Conservation (phyloP, 92 coral and sea anemone genomes). For the Zoanthus sansibaricus region DNA sequence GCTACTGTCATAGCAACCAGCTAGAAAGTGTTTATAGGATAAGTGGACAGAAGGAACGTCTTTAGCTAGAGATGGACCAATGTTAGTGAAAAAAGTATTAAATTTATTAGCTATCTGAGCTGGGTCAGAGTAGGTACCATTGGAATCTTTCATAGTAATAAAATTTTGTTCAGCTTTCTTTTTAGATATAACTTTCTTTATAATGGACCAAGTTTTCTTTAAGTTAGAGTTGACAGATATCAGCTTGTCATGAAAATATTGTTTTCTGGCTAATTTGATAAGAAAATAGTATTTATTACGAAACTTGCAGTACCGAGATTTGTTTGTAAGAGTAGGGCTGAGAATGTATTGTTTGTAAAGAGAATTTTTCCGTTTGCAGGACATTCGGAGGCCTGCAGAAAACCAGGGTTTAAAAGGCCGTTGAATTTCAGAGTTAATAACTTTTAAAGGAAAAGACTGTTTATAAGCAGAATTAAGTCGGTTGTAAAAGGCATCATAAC, state of each 20-base stretch:
- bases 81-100: no score
- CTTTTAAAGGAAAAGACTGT: no score
- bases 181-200: neutral
- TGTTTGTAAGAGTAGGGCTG: no score
- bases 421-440: no score
- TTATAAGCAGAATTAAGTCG: no score
- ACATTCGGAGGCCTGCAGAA: neutral
- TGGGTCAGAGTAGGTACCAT: neutral
- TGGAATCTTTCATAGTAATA: neutral
- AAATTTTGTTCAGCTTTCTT: neutral
- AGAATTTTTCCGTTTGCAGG: constrained; percentile 39
- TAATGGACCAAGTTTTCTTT: no score
- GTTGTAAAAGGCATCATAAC: no score
- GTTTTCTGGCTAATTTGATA: constrained; percentile 46
- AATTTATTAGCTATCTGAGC: neutral
- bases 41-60: neutral
- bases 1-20: neutral
- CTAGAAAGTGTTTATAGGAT: constrained; percentile 5
- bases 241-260: neutral
- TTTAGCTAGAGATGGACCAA: constrained; percentile 16
- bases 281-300: constrained; percentile 50
- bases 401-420: neutral
- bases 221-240: no score
- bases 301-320: constrained; percentile 15
- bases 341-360: constrained; percentile 30